phyloP scores from a whole-genome alignment of 2,797 vertebrate genomes.

The Rhinichthys osculus region DNA sequence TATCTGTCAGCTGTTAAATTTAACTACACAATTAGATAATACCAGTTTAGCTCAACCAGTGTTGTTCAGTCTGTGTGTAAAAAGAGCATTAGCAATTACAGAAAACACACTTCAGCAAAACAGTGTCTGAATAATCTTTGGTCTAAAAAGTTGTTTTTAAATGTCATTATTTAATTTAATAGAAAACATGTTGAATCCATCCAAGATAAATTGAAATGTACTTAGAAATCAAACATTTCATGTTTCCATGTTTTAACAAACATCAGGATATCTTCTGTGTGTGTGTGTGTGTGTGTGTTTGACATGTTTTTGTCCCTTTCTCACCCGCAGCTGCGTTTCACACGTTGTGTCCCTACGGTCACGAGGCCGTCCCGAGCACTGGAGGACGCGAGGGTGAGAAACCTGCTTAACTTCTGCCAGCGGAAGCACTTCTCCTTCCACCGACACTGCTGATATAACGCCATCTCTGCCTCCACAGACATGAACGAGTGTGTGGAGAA shows the following conservation, averaged over 20 bases:
- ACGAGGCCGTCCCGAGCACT: conserved; percentile 83
- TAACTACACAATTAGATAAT: too few relatives aligned
- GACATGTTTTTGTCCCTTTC: background rate
- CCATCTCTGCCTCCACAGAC: conserved; percentile 73
- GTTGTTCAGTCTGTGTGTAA: too few relatives aligned
- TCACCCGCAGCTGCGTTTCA: conserved; percentile 74
- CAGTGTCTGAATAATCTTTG: too few relatives aligned
- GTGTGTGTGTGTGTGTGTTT: background rate
- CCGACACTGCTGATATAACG: background rate
- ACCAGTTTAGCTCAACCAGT: too few relatives aligned
- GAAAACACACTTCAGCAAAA: too few relatives aligned
- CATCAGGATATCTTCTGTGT: background rate
- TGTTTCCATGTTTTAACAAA: background rate
- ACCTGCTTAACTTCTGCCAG: background rate
- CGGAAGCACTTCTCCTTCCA: background rate
- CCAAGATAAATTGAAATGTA: too few relatives aligned
- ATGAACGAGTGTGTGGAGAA: conserved; percentile 92
- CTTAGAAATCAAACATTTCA: background rate
- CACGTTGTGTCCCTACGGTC: conserved; percentile 90
- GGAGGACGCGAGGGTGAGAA: conserved; percentile 89
- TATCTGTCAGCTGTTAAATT: too few relatives aligned
- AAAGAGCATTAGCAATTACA: too few relatives aligned
- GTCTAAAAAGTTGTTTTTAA: too few relatives aligned
- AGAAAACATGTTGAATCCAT: background rate
- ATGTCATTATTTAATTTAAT: background rate